A percentile compares a stretch with the other conserved stretches of the same genome.
Evolutionary conservation across 2,797 vertebrate genomes (phyloP).

Genomic region (Pseudochaenichthys georgianus): DNA sequence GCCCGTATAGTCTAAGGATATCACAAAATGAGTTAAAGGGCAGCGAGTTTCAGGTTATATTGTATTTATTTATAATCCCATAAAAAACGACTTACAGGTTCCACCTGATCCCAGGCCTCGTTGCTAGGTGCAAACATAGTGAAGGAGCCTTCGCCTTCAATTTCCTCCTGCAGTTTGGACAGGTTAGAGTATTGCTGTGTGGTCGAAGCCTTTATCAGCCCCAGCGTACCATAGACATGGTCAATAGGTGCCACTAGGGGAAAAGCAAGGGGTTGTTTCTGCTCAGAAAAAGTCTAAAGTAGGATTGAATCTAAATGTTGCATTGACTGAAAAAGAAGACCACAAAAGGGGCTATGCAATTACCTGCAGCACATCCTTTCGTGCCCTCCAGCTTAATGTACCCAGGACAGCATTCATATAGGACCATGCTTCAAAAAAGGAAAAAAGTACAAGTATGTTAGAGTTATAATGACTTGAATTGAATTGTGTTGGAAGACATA

Average conservation of each 20-base stretch:
- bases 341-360: constrained; percentile 11
- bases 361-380: constrained; percentile 95
- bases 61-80: background rate
- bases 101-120: constrained; percentile 91
- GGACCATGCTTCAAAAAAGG: constrained; percentile 80
- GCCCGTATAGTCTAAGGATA: constrained; percentile 81
- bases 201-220: constrained; percentile 87
- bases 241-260: constrained; percentile 93
- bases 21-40: constrained; percentile 15
- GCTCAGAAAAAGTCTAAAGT: background rate
- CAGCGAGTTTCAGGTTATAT: background rate
- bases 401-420: constrained; percentile 97
- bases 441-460: background rate
- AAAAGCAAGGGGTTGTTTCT: constrained; percentile 6
- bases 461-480: background rate
- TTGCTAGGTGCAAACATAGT: constrained; percentile 96
- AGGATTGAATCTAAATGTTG: background rate
- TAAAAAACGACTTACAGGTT: constrained; percentile 83
- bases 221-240: constrained; percentile 92
- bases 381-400: constrained; percentile 93
- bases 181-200: constrained; percentile 89
- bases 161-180: constrained; percentile 90
- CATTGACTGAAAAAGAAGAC: background rate
- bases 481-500: background rate
- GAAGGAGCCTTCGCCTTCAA: constrained; percentile 91